These are phyloP conservation scores for Brachyistius frenatus DNA, from an alignment of 2,113 vertebrate species.

Conservation along the genomic window DNA sequence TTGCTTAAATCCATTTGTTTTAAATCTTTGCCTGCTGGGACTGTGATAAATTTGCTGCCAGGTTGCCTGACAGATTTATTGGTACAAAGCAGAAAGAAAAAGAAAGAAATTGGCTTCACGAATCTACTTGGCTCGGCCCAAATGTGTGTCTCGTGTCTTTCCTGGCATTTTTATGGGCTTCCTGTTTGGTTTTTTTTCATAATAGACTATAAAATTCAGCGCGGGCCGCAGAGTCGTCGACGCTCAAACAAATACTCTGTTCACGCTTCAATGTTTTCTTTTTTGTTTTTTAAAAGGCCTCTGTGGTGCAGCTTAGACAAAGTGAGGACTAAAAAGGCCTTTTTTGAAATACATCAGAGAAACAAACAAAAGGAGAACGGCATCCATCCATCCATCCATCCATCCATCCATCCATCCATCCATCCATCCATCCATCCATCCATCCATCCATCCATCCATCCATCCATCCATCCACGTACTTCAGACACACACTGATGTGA, in stretches of 20 bases:
- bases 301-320: background rate
- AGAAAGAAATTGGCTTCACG: constrained; percentile 20
- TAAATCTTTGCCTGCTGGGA: constrained; percentile 19
- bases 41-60: constrained; percentile 32
- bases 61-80: constrained; percentile 44
- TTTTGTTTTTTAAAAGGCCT: too few relatives aligned
- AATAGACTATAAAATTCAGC: constrained; percentile 1
- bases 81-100: background rate
- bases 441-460: background rate
- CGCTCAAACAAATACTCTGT: background rate
- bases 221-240: background rate
- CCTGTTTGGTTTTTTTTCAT: constrained; percentile 28
- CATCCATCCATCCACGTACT: background rate
- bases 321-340: background rate
- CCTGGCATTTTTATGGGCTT: constrained; percentile 26
- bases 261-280: too few relatives aligned
- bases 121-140: constrained; percentile 10
- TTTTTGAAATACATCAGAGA: background rate
- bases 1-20: constrained; percentile 2
- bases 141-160: constrained; percentile 24
- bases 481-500: background rate
- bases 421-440: constrained; percentile 2
- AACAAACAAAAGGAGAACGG: constrained; percentile 24
- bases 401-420: background rate
- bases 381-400: background rate